Percentiles rank a stretch among this genome's conserved stretches.
Conservation (phyloP, 1,140 invertebrate genomes). For the Heliconius nattereri region DNA sequence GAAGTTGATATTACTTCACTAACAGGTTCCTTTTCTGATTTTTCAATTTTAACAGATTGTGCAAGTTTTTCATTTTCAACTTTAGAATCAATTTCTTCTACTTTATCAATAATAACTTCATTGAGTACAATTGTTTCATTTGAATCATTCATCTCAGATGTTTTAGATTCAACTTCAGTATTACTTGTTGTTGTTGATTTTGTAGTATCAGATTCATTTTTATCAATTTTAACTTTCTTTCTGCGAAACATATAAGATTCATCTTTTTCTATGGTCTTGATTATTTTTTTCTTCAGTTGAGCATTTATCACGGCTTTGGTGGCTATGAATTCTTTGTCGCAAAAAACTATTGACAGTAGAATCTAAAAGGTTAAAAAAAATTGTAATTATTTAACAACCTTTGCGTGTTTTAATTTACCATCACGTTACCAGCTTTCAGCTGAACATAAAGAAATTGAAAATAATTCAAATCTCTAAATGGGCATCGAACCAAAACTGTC, state of each 20-base stretch:
- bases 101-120: slow-evolving; percentile 9
- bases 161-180: background rate
- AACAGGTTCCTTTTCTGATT: background rate
- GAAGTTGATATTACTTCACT: background rate
- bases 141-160: background rate
- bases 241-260: background rate
- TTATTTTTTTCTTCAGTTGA: slow-evolving; percentile 20
- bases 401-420: too few relatives aligned
- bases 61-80: background rate
- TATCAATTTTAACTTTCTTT: background rate
- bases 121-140: slow-evolving; percentile 10
- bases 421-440: too few relatives aligned
- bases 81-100: background rate
- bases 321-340: slow-evolving; percentile 35
- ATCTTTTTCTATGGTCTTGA: slow-evolving; percentile 26
- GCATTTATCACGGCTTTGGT: slow-evolving; percentile 27
- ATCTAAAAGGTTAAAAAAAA: slow-evolving; percentile 31
- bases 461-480: too few relatives aligned
- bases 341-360: slow-evolving; percentile 36
- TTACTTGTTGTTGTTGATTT: background rate
- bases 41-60: slow-evolving; percentile 5
- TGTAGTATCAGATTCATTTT: background rate
- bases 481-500: too few relatives aligned
- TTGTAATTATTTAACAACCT: background rate
- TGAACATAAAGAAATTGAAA: too few relatives aligned